Percentiles rank a stretch among this genome's conserved stretches.
phyloP scores from a whole-genome alignment of 2,888 invertebrate species.

The Timema podura region DNA sequence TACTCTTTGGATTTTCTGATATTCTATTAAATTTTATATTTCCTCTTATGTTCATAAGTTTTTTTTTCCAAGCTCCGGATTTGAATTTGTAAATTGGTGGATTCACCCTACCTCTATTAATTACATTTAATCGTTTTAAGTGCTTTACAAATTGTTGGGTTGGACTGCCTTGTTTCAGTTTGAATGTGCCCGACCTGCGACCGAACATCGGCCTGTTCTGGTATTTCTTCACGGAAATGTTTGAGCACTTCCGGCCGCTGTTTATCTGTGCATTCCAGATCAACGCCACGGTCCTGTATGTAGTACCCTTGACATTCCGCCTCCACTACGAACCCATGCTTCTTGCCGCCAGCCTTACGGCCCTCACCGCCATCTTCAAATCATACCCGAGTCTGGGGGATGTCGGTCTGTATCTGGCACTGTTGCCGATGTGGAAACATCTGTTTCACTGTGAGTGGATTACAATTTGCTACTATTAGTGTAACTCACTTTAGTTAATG shows the following conservation, averaged over 20 bases:
- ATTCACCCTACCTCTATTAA: not conserved
- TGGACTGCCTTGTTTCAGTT: constrained; percentile 52
- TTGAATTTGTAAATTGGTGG: too few relatives aligned
- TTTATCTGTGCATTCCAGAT: constrained; percentile 97
- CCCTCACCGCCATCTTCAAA: constrained; percentile 86
- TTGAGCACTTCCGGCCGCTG: constrained; percentile 94
- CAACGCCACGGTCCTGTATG: constrained; percentile 86
- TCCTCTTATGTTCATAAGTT: too few relatives aligned
- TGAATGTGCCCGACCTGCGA: constrained; percentile 87
- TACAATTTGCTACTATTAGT: too few relatives aligned
- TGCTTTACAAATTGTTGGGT: not conserved
- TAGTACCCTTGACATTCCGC: constrained; percentile 79
- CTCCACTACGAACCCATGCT: constrained; percentile 76
- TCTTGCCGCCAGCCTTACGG: constrained; percentile 71
- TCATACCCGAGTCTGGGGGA: constrained; percentile 97
- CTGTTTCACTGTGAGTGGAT: constrained; percentile 81
- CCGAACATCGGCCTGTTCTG: constrained; percentile 98
- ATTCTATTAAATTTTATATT: too few relatives aligned
- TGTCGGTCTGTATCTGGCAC: constrained; percentile 83
- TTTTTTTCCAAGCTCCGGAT: too few relatives aligned
- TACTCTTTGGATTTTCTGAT: not conserved
- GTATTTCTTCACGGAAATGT: constrained; percentile 99
- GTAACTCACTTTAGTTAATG: too few relatives aligned
- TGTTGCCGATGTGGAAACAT: constrained; percentile 89
- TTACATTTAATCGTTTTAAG: too few relatives aligned